Base-by-base conservation (phyloP, 2,113 vertebrate species). In the Dicentrarchus labrax region DNA sequence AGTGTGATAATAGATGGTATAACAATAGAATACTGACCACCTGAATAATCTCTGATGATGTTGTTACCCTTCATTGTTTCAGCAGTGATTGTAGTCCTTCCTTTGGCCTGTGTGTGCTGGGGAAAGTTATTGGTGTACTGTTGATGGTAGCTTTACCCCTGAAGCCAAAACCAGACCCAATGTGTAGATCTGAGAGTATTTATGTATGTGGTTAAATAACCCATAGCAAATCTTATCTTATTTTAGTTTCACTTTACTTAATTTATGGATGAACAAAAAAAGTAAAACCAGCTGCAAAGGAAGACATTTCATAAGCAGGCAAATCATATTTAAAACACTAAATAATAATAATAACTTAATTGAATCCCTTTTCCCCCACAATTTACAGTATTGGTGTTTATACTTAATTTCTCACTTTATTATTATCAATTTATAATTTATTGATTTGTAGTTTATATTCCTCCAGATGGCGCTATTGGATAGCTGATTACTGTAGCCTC, bases 41-140 rank as follows among this genome's bases (percentile, higher is more conserved):
- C 0, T 76, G 1, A 76, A 39, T 71, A 47, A 71, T 72, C n/a
- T 68, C 21, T 75, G n/a, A 76, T 30, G 51, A 66, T 66, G 39
- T 30, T 62, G 22, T 59, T 78, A 24, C 39, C 9, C 30, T 50
- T 68, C 10, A 48, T 12, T 78, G 67, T 80, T 82, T 66, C 76
- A 84, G 70, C 69, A 50, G 70, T 76, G 8, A 78, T 57, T 79
- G 11, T 76, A 70, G 65, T 51, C 13, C 60, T 82, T 76, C 39
- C 45, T 6, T 74, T 86, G 86, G 88, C 89, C 88, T 91, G 81
- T 92, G 88, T 94, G 93, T 90, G 72, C 90, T 74, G 92, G 93
- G 94, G 82, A 87, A 90, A 93, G 92, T 94, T 94, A 91, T 94
- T 95, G 90, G 94, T 94, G 94, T 94, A 95, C 94, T 95, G 93